Evolutionary conservation across 2,113 vertebrate genomes (phyloP).

Genomic region (Stegastes partitus): DNA sequence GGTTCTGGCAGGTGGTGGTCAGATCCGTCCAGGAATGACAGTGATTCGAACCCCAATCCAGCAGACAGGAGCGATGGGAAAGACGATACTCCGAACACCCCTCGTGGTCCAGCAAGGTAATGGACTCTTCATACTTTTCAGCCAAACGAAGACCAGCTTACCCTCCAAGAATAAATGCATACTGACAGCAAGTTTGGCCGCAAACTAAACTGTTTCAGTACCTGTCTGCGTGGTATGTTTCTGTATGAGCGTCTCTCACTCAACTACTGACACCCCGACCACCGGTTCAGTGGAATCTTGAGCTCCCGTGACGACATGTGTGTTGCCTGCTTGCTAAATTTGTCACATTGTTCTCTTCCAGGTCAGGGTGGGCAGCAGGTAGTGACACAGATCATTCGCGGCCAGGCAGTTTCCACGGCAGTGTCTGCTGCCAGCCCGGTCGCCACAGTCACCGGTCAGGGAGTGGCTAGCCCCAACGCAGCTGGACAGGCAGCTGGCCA

Average conservation of each 20-base stretch:
- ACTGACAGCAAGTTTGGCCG: not conserved
- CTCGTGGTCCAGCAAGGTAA: slow-evolving; percentile 96
- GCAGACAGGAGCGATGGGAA: slow-evolving; percentile 89
- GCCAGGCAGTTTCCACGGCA: slow-evolving; percentile 92
- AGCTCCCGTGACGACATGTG: not conserved
- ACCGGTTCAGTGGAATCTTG: not conserved
- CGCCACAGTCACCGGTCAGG: slow-evolving; percentile 75
- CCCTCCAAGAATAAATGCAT: not conserved
- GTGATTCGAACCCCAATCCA: slow-evolving; percentile 93
- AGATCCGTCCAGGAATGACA: slow-evolving; percentile 94
- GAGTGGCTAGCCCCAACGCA: slow-evolving; percentile 68
- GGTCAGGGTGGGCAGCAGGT: slow-evolving; percentile 93
- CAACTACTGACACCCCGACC: rapidly evolving
- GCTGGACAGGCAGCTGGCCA: slow-evolving; percentile 76
- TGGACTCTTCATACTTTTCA: not conserved
- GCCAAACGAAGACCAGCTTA: not conserved
- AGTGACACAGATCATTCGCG: slow-evolving; percentile 94
- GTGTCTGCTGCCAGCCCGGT: slow-evolving; percentile 76
- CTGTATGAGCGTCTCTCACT: too few species aligned
- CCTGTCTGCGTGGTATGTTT: too few species aligned
- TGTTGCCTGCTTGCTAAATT: not conserved
- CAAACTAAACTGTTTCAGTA: not conserved
- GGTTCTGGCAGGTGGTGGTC: slow-evolving; percentile 89
- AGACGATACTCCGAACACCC: slow-evolving; percentile 93
- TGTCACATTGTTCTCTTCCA: slow-evolving; percentile 57